Conservation (phyloP, 2,888 invertebrate genomes). For the Ctenicera cuprea region DNA sequence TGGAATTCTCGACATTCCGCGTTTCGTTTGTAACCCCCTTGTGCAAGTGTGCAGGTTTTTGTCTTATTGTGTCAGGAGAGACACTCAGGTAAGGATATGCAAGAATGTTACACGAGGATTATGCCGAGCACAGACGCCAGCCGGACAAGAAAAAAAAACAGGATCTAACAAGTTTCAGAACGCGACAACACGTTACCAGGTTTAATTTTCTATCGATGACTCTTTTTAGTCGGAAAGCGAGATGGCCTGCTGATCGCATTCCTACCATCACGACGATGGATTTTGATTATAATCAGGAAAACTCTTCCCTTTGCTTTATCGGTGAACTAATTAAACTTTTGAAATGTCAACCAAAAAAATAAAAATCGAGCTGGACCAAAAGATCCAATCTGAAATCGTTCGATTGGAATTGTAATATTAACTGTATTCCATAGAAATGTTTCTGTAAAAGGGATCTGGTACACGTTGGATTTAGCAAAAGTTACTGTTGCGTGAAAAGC, state of each 20-base stretch:
- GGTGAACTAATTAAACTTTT: slow-evolving; percentile 9
- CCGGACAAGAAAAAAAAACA: slow-evolving; percentile 37
- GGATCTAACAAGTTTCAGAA: slow-evolving; percentile 42
- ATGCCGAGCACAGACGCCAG: slow-evolving; percentile 30
- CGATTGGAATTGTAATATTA: slow-evolving; percentile 12
- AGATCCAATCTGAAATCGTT: neutral
- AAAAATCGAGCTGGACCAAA: no score
- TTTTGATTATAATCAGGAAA: slow-evolving; percentile 7
- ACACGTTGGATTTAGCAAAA: no score
- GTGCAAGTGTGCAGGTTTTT: slow-evolving; percentile 42
- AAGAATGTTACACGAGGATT: slow-evolving; percentile 43
- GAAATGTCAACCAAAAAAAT: neutral
- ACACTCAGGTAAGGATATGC: slow-evolving; percentile 44
- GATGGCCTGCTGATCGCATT: slow-evolving; percentile 10
- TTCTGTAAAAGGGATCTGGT: neutral
- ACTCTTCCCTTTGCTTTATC: neutral
- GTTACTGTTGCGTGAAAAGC: no score
- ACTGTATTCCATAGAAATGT: neutral
- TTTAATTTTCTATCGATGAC: slow-evolving; percentile 18
- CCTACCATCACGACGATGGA: neutral
- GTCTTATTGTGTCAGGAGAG: slow-evolving; percentile 42
- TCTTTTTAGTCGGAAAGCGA: slow-evolving; percentile 6
- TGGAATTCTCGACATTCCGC: slow-evolving; percentile 43
- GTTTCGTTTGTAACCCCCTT: slow-evolving; percentile 29
- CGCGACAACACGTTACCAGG: slow-evolving; percentile 30